A percentile compares a stretch with the other conserved stretches of the same genome.
These are phyloP conservation scores for Apamea epomidion DNA, from an alignment of 2,888 invertebrate species.

Conservation along the genomic window DNA sequence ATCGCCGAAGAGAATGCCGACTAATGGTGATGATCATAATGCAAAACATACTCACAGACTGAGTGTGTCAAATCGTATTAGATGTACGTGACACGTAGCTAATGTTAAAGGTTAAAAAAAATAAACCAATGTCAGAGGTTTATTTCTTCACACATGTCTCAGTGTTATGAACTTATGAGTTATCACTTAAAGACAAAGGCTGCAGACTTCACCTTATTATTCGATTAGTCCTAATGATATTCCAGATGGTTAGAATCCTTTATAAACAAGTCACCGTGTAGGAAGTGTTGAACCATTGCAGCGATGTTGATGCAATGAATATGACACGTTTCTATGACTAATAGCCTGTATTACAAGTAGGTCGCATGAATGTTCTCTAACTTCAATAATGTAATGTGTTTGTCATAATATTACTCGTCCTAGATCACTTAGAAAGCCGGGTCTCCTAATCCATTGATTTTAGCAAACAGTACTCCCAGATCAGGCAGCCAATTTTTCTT, in stretches of 20 bases:
- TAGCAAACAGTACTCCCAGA: background rate
- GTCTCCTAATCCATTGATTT: background rate
- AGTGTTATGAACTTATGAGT: constrained; percentile 20
- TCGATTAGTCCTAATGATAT: constrained; percentile 47
- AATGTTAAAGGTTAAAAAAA: constrained; percentile 40
- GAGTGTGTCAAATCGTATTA: constrained; percentile 54
- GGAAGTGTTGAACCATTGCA: constrained; percentile 43
- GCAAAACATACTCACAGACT: constrained; percentile 48
- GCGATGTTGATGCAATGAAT: constrained; percentile 40
- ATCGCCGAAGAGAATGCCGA: constrained; percentile 52
- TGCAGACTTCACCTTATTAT: constrained; percentile 37
- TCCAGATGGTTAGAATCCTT: constrained; percentile 44
- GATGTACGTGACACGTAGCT: constrained; percentile 41
- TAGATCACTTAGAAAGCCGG: constrained; percentile 2
- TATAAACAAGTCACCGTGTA: constrained; percentile 39
- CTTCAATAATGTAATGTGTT: constrained; percentile 7
- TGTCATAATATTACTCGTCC: constrained; percentile 10
- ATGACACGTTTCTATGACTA: constrained; percentile 50
- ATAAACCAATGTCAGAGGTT: constrained; percentile 25
- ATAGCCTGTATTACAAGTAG: constrained; percentile 31
- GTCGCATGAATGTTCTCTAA: constrained; percentile 16
- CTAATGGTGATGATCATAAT: constrained; percentile 65
- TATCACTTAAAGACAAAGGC: constrained; percentile 27
- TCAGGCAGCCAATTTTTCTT: too few species aligned
- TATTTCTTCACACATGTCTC: constrained; percentile 36